Evolutionary conservation across 2,888 invertebrate genomes (phyloP), one percentile per base, ranked within the genome.

Genomic region (Latrodectus elegans): DNA sequence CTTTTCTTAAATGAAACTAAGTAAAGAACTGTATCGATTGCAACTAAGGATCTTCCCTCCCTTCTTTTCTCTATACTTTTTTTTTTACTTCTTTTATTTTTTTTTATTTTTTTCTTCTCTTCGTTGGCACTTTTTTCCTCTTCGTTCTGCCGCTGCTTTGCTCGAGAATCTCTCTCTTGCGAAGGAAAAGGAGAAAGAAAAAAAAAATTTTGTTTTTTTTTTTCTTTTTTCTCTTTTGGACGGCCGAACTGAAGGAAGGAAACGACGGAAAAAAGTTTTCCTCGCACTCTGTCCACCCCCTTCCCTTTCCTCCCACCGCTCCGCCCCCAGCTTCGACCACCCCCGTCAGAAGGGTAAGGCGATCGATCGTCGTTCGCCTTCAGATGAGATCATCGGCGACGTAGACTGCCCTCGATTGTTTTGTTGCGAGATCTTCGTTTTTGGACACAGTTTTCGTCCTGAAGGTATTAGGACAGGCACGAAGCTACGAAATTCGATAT

Each of bases 1-100:
- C 86, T 86, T 86, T 86, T 75, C 86, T 86, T 86, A 86, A 86
- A 86, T 86, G 86, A 86, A 86, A 86, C 86, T 86, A 86, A 86
- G 86, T 86, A 86, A 86, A 86, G 86, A 77, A 86, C 86, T 86
- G 67, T 86, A 86, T 86, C 86, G 86, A 86, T 86, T 86, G 86
- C 86, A 86, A 81, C 86, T 71, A 70, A 71, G 81, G 72, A 76
- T 81, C 81, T 81, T 81, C 22, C 53, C 71, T 38, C 72, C 76
- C 38, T 65, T 70, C 76, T 76, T 53, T 64, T 70, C 64, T 51
- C 72, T 60, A 55, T 64, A 84, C 70, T 84, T 78, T 74, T 79
- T 78, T 78, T 80, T 71, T 72, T 14, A 6, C 38, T 67, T 68
- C 38, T 81, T 73, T 65, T 73, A 26, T 26, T 64, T n/a, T 67